These are phyloP conservation scores for Brachionus koreanus DNA, from an alignment of 1,140 invertebrate species.

Conservation along the genomic window DNA sequence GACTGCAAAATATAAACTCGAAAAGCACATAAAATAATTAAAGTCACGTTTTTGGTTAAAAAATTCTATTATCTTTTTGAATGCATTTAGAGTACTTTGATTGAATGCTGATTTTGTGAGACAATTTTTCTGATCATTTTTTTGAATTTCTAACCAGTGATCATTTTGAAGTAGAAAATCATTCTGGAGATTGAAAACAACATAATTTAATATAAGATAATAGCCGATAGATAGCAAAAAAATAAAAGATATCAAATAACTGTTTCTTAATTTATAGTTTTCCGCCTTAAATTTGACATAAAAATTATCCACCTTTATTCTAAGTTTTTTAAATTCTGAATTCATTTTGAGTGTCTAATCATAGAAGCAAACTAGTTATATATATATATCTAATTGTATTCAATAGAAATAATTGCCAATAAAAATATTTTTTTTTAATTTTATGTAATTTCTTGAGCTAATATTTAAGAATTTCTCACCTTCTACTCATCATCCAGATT, in stretches of 20 bases:
- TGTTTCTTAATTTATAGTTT: neutral
- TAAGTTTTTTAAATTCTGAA: neutral
- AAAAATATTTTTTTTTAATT: too few relatives aligned
- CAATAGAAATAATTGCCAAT: neutral
- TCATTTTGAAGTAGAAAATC: neutral
- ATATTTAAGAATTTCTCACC: too few relatives aligned
- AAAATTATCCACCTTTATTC: neutral
- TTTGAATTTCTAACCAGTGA: neutral
- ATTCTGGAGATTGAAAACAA: neutral
- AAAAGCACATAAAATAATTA: conserved; percentile 37
- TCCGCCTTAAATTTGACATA: neutral
- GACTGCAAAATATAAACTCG: conserved; percentile 8
- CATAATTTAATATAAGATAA: neutral
- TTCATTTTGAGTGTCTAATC: neutral
- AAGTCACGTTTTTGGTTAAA: neutral
- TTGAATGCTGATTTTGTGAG: neutral
- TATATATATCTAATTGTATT: neutral
- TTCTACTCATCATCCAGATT: too few relatives aligned
- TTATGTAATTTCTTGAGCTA: too few relatives aligned
- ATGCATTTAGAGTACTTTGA: neutral
- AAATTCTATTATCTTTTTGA: neutral
- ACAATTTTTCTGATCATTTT: neutral
- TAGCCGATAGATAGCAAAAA: neutral
- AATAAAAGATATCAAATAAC: neutral
- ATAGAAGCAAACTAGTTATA: neutral